Evolutionary conservation across 2,888 invertebrate species (phyloP).

Genomic region (Parasteatoda lunata): DNA sequence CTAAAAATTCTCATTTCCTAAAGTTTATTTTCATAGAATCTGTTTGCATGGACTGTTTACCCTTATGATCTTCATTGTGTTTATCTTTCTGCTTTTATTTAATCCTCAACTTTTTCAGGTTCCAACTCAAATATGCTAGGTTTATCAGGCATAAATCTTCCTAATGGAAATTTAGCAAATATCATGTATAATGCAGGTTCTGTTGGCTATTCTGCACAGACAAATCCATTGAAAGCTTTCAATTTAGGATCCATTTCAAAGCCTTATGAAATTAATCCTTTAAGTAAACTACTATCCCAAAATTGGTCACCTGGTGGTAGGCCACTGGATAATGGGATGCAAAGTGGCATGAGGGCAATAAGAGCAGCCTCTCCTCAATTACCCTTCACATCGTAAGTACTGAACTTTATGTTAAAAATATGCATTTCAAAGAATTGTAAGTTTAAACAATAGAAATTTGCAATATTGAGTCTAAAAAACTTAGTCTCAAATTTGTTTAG

Average conservation of each 20-base stretch:
- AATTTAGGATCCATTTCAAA: slow-evolving; percentile 42
- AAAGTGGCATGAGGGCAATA: slow-evolving; percentile 70
- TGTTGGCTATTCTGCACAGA: slow-evolving; percentile 38
- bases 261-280: slow-evolving; percentile 39
- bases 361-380: slow-evolving; percentile 68
- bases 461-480: too few species aligned
- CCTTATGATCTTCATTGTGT: not conserved
- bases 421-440: too few species aligned
- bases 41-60: not conserved
- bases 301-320: slow-evolving; percentile 28
- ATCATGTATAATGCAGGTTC: slow-evolving; percentile 42
- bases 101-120: slow-evolving; percentile 29
- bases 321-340: not conserved
- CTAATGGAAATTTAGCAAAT: slow-evolving; percentile 48
- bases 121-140: slow-evolving; percentile 53
- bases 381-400: slow-evolving; percentile 61
- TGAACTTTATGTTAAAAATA: not conserved
- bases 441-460: too few species aligned
- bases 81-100: not conserved
- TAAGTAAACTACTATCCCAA: slow-evolving; percentile 60
- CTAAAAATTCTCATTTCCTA: not conserved
- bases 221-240: slow-evolving; percentile 40
- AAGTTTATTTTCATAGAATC: too few species aligned
- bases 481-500: too few species aligned
- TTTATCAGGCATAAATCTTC: slow-evolving; percentile 39